Base-by-base conservation (phyloP, 2,113 vertebrate genomes). In the Cettia cetti region DNA sequence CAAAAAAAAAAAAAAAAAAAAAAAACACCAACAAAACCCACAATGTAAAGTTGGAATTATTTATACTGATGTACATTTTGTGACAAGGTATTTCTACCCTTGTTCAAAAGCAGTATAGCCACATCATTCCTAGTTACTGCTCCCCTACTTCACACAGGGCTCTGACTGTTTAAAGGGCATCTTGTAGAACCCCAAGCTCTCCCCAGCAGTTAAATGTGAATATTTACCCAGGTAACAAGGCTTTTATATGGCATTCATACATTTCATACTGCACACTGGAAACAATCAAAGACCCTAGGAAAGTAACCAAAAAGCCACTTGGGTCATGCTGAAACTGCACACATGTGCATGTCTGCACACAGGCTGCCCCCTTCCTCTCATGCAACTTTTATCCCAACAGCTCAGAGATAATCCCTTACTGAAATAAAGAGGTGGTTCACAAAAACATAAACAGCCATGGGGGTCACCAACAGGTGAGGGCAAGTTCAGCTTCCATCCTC, bases 21-120 rank as follows among this genome's bases (percentile, higher is more conserved):
- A 27, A 28, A 42, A 23, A 31, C 7, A 1, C 2, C 31, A 10
- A 1, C 1, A 31, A 21, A 56, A 14, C 23, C 24, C 14, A 20
- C 10, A 14, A 30, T 15, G 10, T 57, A 30, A 63, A 71, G 9
- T 2, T 54, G 21, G 9, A 53, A 70, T 61, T 3, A 60, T 31
- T 69, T 89, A 33, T 3, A 81, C 7, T 11, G 8, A 15, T 35
- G 0, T 28, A 82, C 45, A 4, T 78, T 78, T 59, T 74, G 27
- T 44, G 28, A 21, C 2, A 52, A 52, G 9, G 22, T 27, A 60
- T 13, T 69, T 35, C 19, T 23, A 57, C 15, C 28, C 28, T 35
- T 65, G 30, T 9, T 68, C 28, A 75, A 33, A 74, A 47, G 31
- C 28, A 75, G 26, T 8, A 53, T 2, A 59, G 24, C 42, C 49